Evolutionary conservation across 2,888 invertebrate genomes (phyloP), one percentile per base, ranked within the genome.

Genomic region (Philereme vetulata): DNA sequence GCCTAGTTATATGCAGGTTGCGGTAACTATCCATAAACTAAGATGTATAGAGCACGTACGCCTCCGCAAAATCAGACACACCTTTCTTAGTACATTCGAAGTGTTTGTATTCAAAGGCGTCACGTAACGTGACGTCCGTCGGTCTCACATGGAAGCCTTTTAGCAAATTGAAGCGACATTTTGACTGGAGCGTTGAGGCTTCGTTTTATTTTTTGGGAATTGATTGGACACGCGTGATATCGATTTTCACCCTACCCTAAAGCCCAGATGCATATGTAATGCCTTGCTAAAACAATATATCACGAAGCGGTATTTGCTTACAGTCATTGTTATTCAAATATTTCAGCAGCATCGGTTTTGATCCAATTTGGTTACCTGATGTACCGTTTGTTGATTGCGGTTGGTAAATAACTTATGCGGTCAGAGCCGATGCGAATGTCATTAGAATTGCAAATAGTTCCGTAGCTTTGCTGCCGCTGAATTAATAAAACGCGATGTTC

Each of bases 141-240:
- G 75, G 72, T 65, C 68, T 77, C 76, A 75, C 72, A 70, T 66
- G 46, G 79, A 85, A 82, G 75, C 83, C 83, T 84, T 87, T 85
- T 84, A 85, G 78, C 77, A 85, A 83, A 87, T 86, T 84, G 82
- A 70, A 76, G 70, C 70, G 82, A 82, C 82, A 70, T 76, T 79
- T 79, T 75, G 76, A 72, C 73, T 67, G 68, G 66, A 70, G 62
- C 65, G 55, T 40, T 60, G 49, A 59, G 55, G 56, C 65, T 61
- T 68, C 44, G 55, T 64, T 67, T 65, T 59, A 67, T 54, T 65
- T 66, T 60, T 59, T 53, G 56, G 51, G 63, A 66, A 69, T 62
- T 60, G 69, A 63, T 72, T 67, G 62, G 68, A 72, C 73, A 69
- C 63, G 58, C 60, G 62, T 63, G 63, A 62, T 67, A 72, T 68